These are phyloP conservation scores for Ispidina lecontei DNA, from an alignment of 2,797 vertebrate species.

Conservation along the genomic window DNA sequence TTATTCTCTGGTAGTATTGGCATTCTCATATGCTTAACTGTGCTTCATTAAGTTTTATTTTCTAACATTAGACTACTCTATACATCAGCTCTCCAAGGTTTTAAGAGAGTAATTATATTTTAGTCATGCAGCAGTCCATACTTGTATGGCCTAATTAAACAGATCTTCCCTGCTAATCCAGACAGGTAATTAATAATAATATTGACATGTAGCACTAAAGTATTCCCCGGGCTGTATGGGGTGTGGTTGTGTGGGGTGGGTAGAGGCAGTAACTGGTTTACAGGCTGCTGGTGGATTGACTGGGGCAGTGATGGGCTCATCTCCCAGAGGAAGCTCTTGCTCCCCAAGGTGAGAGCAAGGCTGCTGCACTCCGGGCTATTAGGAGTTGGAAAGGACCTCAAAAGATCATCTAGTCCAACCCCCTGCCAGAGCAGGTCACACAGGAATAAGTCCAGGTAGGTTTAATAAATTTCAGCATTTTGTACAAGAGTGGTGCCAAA, in stretches of 20 bases:
- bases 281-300: background rate
- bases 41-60: constrained; percentile 63
- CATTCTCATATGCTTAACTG: constrained; percentile 24
- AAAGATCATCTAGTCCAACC: no score
- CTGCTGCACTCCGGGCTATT: background rate
- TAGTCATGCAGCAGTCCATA: background rate
- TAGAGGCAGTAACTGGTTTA: background rate
- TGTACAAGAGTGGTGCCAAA: background rate
- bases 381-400: no score
- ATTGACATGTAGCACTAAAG: constrained; percentile 18
- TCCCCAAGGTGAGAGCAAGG: background rate
- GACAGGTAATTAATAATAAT: constrained; percentile 49
- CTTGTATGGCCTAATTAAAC: constrained; percentile 40
- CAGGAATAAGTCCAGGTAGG: no score
- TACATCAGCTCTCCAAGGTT: constrained; percentile 2
- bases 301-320: background rate
- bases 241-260: background rate
- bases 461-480: background rate
- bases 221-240: background rate
- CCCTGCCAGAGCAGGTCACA: no score
- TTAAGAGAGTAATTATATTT: constrained; percentile 51
- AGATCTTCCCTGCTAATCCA: constrained; percentile 29
- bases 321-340: background rate
- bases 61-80: background rate
- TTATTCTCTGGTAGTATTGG: constrained; percentile 47